Evolutionary conservation across 2,113 vertebrate genomes (phyloP), one percentile per base, ranked within the genome.

Genomic region (Delphinus delphis): DNA sequence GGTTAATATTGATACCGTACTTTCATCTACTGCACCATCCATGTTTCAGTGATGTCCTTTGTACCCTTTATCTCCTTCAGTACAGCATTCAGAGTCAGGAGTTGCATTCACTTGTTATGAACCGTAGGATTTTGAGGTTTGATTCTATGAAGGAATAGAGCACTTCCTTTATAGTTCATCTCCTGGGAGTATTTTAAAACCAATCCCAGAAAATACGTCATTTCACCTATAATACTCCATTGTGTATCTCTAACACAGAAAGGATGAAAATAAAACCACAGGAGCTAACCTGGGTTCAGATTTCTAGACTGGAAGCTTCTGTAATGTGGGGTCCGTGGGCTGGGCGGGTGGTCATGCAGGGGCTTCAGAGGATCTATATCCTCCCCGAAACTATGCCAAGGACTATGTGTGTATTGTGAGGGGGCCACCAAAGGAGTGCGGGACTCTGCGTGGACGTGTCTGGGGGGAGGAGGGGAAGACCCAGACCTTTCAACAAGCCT

Each of bases 271-370:
- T 77, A 88, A 77, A 79, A 82, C 31, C 26, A 73, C 10, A 38
- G 17, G 33, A 68, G 38, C 8, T 28, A 74, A 23, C 44, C 38
- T 89, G 23, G 63, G 44, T 84, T 47, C n/a, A 76, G 11, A 63
- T 88, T 93, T 83, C 91, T 87, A 87, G 50, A 71, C n/a, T 31
- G 70, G 74, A 88, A 33, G 25, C 83, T 87, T 83, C 87, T 89
- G 33, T 86, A 80, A 90, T 26, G 17, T 65, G 10, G 20, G 41
- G 18, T 55, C 8, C 8, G 70, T 68, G 67, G 23, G 8, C 26
- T 70, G n/a, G n/a, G 33, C 8, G 53, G 68, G 15, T 1, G 1
- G 38, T 80, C 82, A 93, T 65, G 44, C 77, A n/a, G 63, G 60
- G 63, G 17, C 18, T 67, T 90, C 18, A 62, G 81, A 50, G 15